A percentile compares a stretch with the other conserved stretches of the same genome.
phyloP scores from a whole-genome alignment of 2,888 invertebrate genomes.

The Diloba caeruleocephala region DNA sequence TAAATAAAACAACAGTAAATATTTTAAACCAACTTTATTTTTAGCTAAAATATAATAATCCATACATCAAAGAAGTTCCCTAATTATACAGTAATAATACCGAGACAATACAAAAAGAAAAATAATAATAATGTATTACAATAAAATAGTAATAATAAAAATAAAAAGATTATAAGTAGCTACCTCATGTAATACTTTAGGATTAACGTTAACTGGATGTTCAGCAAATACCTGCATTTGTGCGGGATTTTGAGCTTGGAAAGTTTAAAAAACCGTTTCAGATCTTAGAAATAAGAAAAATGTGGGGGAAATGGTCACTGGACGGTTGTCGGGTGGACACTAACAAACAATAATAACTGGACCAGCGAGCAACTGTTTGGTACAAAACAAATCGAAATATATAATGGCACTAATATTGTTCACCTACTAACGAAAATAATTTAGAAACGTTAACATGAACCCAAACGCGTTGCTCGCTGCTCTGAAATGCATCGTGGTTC shows the following conservation, averaged over 20 bases:
- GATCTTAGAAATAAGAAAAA: conserved; percentile 65
- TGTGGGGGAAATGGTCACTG: conserved; percentile 70
- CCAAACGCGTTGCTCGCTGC: conserved; percentile 32
- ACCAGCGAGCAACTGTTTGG: conserved; percentile 24
- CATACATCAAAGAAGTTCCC: conserved; percentile 88
- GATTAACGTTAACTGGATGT: conserved; percentile 50
- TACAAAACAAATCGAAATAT: conserved; percentile 45
- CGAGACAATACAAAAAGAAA: conserved; percentile 74
- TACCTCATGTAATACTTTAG: conserved; percentile 71
- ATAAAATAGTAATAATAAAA: conserved; percentile 42
- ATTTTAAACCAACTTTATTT: conserved; percentile 89
- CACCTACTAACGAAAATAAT: conserved; percentile 52
- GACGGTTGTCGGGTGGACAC: conserved; percentile 74
- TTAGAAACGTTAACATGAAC: conserved; percentile 52
- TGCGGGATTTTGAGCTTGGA: conserved; percentile 62
- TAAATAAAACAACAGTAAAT: conserved; percentile 72
- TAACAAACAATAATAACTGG: conserved; percentile 26
- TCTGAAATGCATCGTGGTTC: conserved; percentile 20
- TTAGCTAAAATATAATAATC: conserved; percentile 89
- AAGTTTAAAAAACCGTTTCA: conserved; percentile 53
- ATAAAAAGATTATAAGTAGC: conserved; percentile 63
- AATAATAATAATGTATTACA: conserved; percentile 60
- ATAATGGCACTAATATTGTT: conserved; percentile 65
- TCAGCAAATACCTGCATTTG: conserved; percentile 62
- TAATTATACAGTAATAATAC: conserved; percentile 85